Evolutionary conservation across 2,113 vertebrate species (phyloP).

Genomic region (Nothoprocta pentlandii): DNA sequence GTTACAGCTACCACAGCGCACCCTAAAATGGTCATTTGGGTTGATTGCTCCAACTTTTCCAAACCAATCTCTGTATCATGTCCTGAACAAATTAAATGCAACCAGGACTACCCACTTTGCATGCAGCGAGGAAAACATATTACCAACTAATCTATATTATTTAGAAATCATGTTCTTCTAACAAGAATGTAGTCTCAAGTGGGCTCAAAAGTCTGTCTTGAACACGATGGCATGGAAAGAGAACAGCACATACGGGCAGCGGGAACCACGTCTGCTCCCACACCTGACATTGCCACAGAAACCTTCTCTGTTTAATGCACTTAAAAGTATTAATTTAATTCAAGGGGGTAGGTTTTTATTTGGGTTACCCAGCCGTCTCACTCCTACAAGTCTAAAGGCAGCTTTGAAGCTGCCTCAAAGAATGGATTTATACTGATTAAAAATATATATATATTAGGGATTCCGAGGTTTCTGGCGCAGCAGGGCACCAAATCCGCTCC

Average conservation of each 20-base stretch:
- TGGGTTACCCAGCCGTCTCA: slow-evolving; percentile 38
- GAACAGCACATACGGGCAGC: not conserved
- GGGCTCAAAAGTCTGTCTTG: not conserved
- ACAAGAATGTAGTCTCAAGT: not conserved
- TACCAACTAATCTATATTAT: not conserved
- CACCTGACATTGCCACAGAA: not conserved
- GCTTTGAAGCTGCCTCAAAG: slow-evolving; percentile 56
- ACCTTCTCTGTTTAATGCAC: slow-evolving; percentile 4
- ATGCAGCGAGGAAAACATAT: not conserved
- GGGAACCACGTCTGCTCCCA: not conserved
- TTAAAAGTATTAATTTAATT: slow-evolving; percentile 46
- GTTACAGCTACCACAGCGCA: not conserved
- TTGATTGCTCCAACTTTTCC: not conserved
- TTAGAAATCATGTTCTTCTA: slow-evolving; percentile 5
- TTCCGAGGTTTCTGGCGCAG: not conserved
- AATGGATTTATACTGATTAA: slow-evolving; percentile 52
- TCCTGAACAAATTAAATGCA: not conserved
- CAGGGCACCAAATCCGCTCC: not conserved
- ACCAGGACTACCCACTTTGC: not conserved
- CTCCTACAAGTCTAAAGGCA: slow-evolving; percentile 58
- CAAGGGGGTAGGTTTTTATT: slow-evolving; percentile 49
- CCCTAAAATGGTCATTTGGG: not conserved
- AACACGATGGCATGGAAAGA: not conserved
- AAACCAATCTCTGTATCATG: not conserved
- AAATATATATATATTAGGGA: slow-evolving; percentile 14